Conservation (phyloP, 2,113 vertebrate genomes). For the Corydoras maculifer region DNA sequence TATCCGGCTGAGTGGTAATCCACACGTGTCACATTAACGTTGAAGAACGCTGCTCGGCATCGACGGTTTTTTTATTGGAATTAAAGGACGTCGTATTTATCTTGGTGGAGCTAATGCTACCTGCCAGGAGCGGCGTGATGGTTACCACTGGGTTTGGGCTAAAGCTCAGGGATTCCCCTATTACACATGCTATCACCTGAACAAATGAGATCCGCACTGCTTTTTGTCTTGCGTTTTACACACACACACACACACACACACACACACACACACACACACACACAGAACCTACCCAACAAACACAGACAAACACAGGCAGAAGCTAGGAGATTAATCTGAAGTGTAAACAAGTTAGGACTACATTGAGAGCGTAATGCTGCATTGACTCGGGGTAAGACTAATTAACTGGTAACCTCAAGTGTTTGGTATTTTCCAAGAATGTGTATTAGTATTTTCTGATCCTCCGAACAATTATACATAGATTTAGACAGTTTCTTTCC, state of each 20-base stretch:
- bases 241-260: too few species aligned
- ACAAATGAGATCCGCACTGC: constrained; percentile 40
- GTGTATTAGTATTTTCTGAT: too few species aligned
- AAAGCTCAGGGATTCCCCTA: constrained; percentile 45
- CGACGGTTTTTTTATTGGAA: background rate
- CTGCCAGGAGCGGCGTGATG: constrained; percentile 34
- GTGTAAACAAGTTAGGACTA: constrained; percentile 46
- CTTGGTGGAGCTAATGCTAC: constrained; percentile 1
- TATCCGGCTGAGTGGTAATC: constrained; percentile 10
- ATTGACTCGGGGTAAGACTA: constrained; percentile 23
- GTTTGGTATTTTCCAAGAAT: too few species aligned
- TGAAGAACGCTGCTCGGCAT: constrained; percentile 30
- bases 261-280: constrained; percentile 27
- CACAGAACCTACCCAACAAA: constrained; percentile 32
- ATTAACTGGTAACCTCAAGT: background rate
- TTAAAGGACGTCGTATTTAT: too few species aligned
- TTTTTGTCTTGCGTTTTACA: constrained; percentile 28
- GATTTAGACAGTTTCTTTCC: too few species aligned
- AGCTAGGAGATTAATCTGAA: constrained; percentile 44
- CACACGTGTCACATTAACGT: constrained; percentile 6
- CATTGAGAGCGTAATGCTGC: constrained; percentile 16
- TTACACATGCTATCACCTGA: constrained; percentile 43
- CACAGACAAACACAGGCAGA: constrained; percentile 40
- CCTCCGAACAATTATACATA: too few species aligned
- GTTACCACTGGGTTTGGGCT: constrained; percentile 27